phyloP scores from a whole-genome alignment of 2,797 vertebrate genomes.

The Esox masquinongy region DNA sequence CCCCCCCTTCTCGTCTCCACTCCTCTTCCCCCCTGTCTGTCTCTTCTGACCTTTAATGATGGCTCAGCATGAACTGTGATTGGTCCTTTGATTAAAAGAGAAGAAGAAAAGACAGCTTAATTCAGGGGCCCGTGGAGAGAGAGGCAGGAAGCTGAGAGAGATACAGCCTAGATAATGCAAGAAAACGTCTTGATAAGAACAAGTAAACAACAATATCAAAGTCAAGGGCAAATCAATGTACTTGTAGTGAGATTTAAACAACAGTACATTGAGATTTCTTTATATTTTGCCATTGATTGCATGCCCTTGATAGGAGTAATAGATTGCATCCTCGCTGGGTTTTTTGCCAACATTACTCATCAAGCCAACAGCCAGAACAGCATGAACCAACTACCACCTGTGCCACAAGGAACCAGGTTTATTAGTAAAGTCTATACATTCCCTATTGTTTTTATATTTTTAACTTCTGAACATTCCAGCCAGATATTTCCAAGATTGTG shows the following conservation, averaged over 20 bases:
- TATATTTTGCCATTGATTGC: not conserved
- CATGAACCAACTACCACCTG: not conserved
- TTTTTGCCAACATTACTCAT: not conserved
- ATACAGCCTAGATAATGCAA: conserved; percentile 30
- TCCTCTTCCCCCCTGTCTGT: not conserved
- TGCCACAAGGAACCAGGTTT: not conserved
- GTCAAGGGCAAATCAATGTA: not conserved
- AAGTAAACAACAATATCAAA: conserved; percentile 2
- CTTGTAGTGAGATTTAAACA: not conserved
- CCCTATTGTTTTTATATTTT: not conserved
- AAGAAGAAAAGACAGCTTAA: conserved; percentile 35
- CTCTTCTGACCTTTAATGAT: conserved; percentile 52
- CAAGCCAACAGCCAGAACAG: not conserved
- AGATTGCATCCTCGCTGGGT: not conserved
- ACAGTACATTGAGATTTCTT: not conserved
- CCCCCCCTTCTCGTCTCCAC: too few species aligned
- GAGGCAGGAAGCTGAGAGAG: not conserved
- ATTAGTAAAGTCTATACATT: not conserved
- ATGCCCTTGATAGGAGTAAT: not conserved
- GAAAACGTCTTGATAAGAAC: conserved; percentile 39
- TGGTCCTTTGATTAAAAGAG: conserved; percentile 53
- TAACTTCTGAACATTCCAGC: not conserved
- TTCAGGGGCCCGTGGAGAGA: conserved; percentile 31
- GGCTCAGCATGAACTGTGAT: conserved; percentile 26
- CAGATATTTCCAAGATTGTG: not conserved